Conservation (phyloP, 2,113 vertebrate species). For the Malurus elegans region DNA sequence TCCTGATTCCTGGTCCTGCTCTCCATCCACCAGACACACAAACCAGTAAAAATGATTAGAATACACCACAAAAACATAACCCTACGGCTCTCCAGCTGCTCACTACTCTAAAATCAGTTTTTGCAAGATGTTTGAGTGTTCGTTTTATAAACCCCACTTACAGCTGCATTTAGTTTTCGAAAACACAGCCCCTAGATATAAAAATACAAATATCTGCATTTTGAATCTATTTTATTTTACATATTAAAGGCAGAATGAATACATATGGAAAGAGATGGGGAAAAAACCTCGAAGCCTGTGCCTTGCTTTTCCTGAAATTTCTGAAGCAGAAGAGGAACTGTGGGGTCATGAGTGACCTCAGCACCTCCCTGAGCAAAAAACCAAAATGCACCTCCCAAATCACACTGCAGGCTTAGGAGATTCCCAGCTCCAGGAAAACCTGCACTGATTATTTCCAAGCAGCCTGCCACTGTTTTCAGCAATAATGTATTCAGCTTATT, state of each 20-base stretch:
- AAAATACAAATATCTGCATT: not conserved
- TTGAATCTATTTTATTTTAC: not conserved
- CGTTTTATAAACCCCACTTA: not conserved
- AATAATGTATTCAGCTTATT: not conserved
- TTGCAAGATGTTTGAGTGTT: not conserved
- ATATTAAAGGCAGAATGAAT: not conserved
- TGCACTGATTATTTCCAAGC: not conserved
- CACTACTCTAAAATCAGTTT: not conserved
- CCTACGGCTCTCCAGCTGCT: rapidly evolving
- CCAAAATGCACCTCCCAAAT: not conserved
- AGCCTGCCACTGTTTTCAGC: not conserved
- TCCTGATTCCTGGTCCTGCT: not conserved
- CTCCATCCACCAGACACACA: not conserved
- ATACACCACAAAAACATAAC: rapidly evolving
- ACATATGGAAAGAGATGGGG: not conserved
- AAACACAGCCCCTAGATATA: not conserved
- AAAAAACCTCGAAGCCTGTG: not conserved
- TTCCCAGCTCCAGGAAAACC: not conserved
- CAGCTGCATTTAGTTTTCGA: not conserved
- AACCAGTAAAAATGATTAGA: not conserved
- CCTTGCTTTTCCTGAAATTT: not conserved
- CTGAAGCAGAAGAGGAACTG: not conserved
- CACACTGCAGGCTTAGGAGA: not conserved
- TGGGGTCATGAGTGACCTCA: rapidly evolving
- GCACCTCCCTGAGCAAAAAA: not conserved